phyloP scores from a whole-genome alignment of 2,113 vertebrate genomes.

The Zosterops japonicus region DNA sequence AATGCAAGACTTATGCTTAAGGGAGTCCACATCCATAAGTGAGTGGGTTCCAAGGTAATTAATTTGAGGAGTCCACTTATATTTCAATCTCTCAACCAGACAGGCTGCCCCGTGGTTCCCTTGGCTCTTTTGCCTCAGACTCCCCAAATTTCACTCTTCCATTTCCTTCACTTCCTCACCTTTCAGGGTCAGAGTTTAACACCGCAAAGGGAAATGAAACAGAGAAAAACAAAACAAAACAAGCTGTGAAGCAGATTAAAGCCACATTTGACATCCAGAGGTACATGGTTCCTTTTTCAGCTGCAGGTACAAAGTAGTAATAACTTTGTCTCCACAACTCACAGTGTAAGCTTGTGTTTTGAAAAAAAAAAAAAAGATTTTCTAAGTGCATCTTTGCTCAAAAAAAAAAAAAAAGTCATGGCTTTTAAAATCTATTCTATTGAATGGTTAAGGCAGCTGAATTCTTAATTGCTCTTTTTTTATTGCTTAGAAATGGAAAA shows the following conservation, averaged over 20 bases:
- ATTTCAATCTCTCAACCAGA: slow-evolving; percentile 45
- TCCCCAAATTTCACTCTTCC: slow-evolving; percentile 49
- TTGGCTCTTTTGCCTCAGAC: neutral
- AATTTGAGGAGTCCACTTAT: slow-evolving; percentile 46
- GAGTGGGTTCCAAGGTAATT: slow-evolving; percentile 50
- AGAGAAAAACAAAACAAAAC: slow-evolving; percentile 53
- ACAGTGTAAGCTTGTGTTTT: neutral
- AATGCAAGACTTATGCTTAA: slow-evolving; percentile 18
- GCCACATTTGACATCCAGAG: slow-evolving; percentile 1
- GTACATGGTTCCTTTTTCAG: neutral
- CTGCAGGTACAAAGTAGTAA: neutral
- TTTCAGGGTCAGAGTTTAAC: slow-evolving; percentile 55
- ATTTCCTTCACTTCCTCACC: slow-evolving; percentile 61
- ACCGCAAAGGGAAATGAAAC: slow-evolving; percentile 57
- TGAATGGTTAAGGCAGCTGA: neutral
- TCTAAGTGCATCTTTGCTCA: neutral
- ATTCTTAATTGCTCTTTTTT: neutral
- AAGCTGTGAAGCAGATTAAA: slow-evolving; percentile 44
- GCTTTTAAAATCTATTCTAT: neutral
- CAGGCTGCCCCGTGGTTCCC: neutral
- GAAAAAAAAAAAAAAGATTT: neutral
- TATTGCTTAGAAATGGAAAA: neutral
- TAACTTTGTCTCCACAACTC: neutral
- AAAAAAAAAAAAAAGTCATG: neutral
- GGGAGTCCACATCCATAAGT: slow-evolving; percentile 36